These are phyloP conservation scores for Indicator indicator DNA, from an alignment of 2,113 vertebrate genomes.

Conservation along the genomic window DNA sequence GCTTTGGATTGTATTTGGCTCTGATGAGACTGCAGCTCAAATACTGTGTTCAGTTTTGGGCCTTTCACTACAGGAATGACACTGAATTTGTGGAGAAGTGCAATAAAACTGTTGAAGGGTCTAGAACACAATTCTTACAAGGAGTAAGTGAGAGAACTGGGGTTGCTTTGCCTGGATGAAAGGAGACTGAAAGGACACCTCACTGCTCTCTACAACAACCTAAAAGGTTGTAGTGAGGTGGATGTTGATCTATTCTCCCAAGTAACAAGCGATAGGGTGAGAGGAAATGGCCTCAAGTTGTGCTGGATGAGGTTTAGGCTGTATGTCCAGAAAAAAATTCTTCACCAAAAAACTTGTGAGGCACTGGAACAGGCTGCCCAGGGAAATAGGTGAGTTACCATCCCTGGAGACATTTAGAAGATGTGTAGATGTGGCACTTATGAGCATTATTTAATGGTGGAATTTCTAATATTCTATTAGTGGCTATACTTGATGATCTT, in stretches of 20 bases:
- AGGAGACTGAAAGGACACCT: too few relatives aligned
- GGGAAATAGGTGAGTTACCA: neutral
- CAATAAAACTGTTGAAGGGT: accelerated
- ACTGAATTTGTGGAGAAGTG: neutral
- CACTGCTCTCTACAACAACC: neutral
- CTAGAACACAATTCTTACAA: neutral
- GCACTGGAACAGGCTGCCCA: neutral
- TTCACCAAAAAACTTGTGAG: accelerated
- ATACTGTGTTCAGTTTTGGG: neutral
- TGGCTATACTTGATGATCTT: accelerated
- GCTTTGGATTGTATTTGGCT: neutral
- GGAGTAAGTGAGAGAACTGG: too few relatives aligned
- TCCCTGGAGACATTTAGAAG: neutral
- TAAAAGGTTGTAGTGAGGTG: neutral
- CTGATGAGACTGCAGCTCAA: accelerated
- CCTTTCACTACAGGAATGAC: neutral
- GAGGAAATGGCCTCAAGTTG: neutral
- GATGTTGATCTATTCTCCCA: neutral
- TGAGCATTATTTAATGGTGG: neutral
- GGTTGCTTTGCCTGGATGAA: too few relatives aligned
- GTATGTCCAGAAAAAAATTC: neutral
- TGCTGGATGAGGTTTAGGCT: neutral
- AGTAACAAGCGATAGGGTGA: neutral
- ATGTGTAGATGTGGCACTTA: accelerated
- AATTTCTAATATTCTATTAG: neutral